These are phyloP conservation scores for Brevimyrus niger DNA, from an alignment of 2,113 vertebrate species.

Conservation along the genomic window DNA sequence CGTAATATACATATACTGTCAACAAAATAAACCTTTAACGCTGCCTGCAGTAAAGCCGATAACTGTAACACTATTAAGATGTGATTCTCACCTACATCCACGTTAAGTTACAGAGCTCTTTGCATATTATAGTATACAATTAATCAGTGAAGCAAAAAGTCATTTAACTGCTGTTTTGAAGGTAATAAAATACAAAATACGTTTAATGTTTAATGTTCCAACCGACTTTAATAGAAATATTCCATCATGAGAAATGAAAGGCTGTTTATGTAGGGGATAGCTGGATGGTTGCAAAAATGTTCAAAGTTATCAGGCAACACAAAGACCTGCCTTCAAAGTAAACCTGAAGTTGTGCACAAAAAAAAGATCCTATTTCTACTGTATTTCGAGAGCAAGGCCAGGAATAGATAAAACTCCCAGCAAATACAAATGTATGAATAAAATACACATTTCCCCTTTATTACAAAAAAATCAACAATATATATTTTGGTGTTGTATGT, in stretches of 20 bases:
- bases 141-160: slow-evolving; percentile 9
- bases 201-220: slow-evolving; percentile 8
- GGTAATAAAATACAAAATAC: slow-evolving; percentile 28
- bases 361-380: slow-evolving; percentile 17
- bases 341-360: slow-evolving; percentile 43
- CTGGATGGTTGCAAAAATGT: slow-evolving; percentile 42
- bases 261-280: slow-evolving; percentile 38
- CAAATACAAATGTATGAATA: slow-evolving; percentile 72
- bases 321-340: slow-evolving; percentile 52
- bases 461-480: slow-evolving; percentile 56
- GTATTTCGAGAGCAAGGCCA: slow-evolving; percentile 47
- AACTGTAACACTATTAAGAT: slow-evolving; percentile 29
- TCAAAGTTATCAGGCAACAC: slow-evolving; percentile 33
- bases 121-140: slow-evolving; percentile 12
- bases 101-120: neutral
- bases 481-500: slow-evolving; percentile 51
- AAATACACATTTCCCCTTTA: slow-evolving; percentile 60
- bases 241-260: slow-evolving; percentile 27
- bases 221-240: slow-evolving; percentile 33
- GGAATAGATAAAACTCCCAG: slow-evolving; percentile 52
- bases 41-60: slow-evolving; percentile 43
- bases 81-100: slow-evolving; percentile 25
- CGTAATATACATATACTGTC: slow-evolving; percentile 55
- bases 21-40: slow-evolving; percentile 31
- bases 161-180: slow-evolving; percentile 10